Evolutionary conservation across 2,113 vertebrate species (phyloP).

Genomic region (Eulemur macaco): DNA sequence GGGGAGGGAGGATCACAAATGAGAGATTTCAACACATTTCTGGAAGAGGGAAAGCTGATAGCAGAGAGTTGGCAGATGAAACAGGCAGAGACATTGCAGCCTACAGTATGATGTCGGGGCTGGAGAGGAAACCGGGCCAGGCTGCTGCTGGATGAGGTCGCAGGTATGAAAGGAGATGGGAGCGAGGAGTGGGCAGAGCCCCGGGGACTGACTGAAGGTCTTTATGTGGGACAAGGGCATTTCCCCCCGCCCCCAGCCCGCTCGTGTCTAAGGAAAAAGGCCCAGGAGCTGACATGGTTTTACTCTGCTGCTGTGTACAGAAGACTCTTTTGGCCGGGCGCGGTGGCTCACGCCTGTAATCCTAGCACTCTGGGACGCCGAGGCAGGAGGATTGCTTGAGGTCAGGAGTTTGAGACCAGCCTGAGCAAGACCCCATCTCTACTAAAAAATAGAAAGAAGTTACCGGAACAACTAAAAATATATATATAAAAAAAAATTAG

Average conservation of each 20-base stretch:
- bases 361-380: too few species aligned
- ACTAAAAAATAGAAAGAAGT: too few species aligned
- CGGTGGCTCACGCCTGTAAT: too few species aligned
- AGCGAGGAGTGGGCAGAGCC: not conserved
- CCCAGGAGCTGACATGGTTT: not conserved
- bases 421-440: too few species aligned
- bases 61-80: not conserved
- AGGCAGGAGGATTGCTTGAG: too few species aligned
- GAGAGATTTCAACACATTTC: not conserved
- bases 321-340: not conserved
- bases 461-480: too few species aligned
- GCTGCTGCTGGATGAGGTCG: not conserved
- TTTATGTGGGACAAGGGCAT: not conserved
- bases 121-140: not conserved
- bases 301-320: not conserved
- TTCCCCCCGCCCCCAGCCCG: not conserved
- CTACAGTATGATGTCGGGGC: accelerated
- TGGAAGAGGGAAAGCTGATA: not conserved
- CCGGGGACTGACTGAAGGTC: not conserved
- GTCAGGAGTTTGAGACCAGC: too few species aligned
- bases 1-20: not conserved
- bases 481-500: too few species aligned
- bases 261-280: not conserved
- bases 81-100: not conserved
- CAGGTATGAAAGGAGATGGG: not conserved